Conservation (phyloP, 2,797 vertebrate species). For the Gadopsis bispinosus region DNA sequence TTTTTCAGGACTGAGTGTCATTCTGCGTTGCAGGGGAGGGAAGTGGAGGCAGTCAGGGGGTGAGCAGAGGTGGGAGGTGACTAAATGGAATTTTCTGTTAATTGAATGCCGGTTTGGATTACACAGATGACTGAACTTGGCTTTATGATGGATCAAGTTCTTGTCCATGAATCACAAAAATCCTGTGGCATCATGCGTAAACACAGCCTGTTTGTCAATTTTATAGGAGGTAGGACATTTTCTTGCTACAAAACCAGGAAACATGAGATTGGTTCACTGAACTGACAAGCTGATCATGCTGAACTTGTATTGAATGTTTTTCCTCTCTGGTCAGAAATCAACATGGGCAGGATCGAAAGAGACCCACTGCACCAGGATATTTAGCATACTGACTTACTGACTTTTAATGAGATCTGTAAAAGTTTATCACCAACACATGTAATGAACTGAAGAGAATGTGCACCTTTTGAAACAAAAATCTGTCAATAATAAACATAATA, state of each 20-base stretch:
- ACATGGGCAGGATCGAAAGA: conserved; percentile 22
- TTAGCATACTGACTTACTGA: conserved; percentile 18
- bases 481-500: not conserved
- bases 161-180: conserved; percentile 17
- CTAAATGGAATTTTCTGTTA: conserved; percentile 66
- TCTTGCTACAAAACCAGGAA: not conserved
- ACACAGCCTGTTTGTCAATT: not conserved
- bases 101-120: conserved; percentile 82
- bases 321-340: conserved; percentile 31
- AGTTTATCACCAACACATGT: not conserved
- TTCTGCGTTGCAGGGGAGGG: conserved; percentile 3
- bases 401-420: conserved; percentile 35
- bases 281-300: conserved; percentile 4
- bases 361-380: conserved; percentile 7
- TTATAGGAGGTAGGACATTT: not conserved
- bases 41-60: not conserved
- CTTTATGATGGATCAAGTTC: conserved; percentile 36
- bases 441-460: not conserved
- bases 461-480: not conserved
- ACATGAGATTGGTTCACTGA: not conserved
- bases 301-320: conserved; percentile 33
- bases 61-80: conserved; percentile 31
- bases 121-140: conserved; percentile 71
- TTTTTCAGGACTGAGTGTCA: conserved; percentile 27
- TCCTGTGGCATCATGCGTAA: conserved; percentile 15